These are phyloP conservation scores for Carabus problematicus DNA, from an alignment of 2,888 invertebrate species.

Conservation along the genomic window DNA sequence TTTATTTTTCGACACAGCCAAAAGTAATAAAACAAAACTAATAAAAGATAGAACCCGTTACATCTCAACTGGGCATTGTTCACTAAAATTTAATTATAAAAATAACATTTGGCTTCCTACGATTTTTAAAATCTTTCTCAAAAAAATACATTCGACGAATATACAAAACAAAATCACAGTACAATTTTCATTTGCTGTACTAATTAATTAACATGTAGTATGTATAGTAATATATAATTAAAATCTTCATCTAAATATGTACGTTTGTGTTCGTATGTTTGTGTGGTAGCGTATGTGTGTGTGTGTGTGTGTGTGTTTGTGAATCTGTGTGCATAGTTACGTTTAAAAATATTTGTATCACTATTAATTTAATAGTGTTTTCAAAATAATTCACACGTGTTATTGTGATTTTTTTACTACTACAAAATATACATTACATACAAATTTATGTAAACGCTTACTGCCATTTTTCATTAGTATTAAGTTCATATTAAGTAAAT, in stretches of 20 bases:
- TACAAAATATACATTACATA: slow-evolving; percentile 34
- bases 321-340: slow-evolving; percentile 26
- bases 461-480: slow-evolving; percentile 17
- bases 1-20: slow-evolving; percentile 6
- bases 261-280: neutral
- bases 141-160: neutral
- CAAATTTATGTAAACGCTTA: too few relatives aligned
- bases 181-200: slow-evolving; percentile 24
- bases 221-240: too few relatives aligned
- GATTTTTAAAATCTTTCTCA: too few relatives aligned
- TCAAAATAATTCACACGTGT: slow-evolving; percentile 12
- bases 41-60: neutral
- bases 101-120: too few relatives aligned
- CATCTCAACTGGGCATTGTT: too few relatives aligned
- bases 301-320: neutral
- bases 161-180: slow-evolving; percentile 31
- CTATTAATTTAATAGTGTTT: slow-evolving; percentile 36
- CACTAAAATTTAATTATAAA: too few relatives aligned
- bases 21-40: neutral
- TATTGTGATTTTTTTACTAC: slow-evolving; percentile 4
- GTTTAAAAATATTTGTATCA: slow-evolving; percentile 36
- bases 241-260: too few relatives aligned
- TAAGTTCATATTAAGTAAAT: slow-evolving; percentile 4
- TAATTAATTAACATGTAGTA: slow-evolving; percentile 8
- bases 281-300: slow-evolving; percentile 7